A percentile compares a stretch with the other conserved stretches of the same genome.
Evolutionary conservation across 2,113 vertebrate species (phyloP).

Genomic region (Neodontobutis hainanensis): DNA sequence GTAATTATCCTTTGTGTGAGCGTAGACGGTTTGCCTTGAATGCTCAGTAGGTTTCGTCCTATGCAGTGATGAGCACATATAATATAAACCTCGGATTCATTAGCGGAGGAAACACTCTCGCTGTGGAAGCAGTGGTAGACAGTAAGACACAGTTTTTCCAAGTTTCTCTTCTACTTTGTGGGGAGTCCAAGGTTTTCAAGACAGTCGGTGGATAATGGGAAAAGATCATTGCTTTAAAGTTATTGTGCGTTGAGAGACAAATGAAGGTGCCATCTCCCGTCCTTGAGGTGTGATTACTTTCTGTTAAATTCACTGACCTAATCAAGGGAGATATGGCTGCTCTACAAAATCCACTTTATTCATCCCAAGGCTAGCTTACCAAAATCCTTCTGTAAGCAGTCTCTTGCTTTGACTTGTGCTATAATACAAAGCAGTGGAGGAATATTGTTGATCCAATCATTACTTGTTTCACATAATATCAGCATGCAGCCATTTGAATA

Average conservation of each 20-base stretch:
- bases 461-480: conserved; percentile 43
- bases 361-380: conserved; percentile 22
- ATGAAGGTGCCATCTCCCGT: conserved; percentile 23
- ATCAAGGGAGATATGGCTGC: conserved; percentile 33
- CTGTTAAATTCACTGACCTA: conserved; percentile 49
- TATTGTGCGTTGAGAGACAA: conserved; percentile 29
- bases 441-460: conserved; percentile 13
- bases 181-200: conserved; percentile 27
- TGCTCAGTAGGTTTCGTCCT: conserved; percentile 2
- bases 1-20: conserved; percentile 27
- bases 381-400: conserved; percentile 15
- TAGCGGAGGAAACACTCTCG: conserved; percentile 23
- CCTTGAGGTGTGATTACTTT: conserved; percentile 57
- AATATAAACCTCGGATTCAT: conserved; percentile 32
- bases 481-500: conserved; percentile 4
- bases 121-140: conserved; percentile 1
- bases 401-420: conserved; percentile 8
- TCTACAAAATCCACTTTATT: conserved; percentile 29
- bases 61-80: conserved; percentile 10
- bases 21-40: conserved; percentile 16
- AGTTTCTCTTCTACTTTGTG: conserved; percentile 12
- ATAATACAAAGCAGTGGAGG: conserved; percentile 11
- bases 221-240: conserved; percentile 22
- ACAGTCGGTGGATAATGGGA: conserved; percentile 20
- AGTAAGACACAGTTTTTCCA: conserved; percentile 9